Conservation (phyloP, 2,888 invertebrate species). For the Xestobium rufovillosum region DNA sequence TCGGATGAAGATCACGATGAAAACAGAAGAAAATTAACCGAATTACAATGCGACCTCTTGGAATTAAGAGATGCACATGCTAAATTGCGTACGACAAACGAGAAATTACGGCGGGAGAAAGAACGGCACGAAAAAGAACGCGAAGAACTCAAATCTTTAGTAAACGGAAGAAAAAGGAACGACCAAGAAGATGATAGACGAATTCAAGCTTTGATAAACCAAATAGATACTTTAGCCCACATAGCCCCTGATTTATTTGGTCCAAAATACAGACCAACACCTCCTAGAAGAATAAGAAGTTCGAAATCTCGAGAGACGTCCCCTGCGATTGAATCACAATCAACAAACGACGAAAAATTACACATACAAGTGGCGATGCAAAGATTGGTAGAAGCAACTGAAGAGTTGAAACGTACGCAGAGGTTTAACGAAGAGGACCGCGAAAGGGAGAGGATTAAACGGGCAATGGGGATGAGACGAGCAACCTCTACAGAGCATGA, state of each 20-base stretch:
- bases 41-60: conserved; percentile 79
- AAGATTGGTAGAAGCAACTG: conserved; percentile 62
- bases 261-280: conserved; percentile 56
- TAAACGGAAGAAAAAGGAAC: conserved; percentile 44
- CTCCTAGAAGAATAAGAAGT: conserved; percentile 60
- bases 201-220: conserved; percentile 64
- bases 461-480: conserved; percentile 38
- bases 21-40: conserved; percentile 71
- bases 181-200: conserved; percentile 66
- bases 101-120: conserved; percentile 80
- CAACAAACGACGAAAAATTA: conserved; percentile 36
- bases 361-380: conserved; percentile 47
- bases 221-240: conserved; percentile 66
- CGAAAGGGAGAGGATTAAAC: conserved; percentile 44
- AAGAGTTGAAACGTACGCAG: conserved; percentile 51
- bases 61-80: conserved; percentile 88
- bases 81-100: conserved; percentile 82
- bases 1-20: conserved; percentile 87
- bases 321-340: conserved; percentile 51
- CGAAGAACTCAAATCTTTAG: conserved; percentile 49
- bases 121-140: conserved; percentile 78
- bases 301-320: conserved; percentile 66
- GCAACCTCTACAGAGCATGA: conserved; percentile 62
- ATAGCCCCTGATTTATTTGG: conserved; percentile 63
- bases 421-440: conserved; percentile 47